phyloP scores from a whole-genome alignment of 2,797 vertebrate species.

The Malacoctenus gilli region DNA sequence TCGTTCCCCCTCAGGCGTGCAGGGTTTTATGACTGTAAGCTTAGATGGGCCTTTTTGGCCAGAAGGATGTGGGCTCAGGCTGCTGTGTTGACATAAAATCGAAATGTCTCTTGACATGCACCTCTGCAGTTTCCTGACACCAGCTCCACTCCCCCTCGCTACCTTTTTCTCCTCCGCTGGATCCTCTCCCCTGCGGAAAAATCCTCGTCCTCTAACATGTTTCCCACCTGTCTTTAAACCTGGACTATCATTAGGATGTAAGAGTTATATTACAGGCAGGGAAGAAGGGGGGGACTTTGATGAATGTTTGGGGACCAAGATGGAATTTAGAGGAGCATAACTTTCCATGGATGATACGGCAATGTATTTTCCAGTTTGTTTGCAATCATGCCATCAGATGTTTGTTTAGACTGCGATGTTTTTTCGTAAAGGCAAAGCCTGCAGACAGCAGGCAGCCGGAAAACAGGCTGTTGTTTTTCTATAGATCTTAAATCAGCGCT shows the following conservation, averaged over 20 bases:
- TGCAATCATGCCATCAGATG: conserved; percentile 9
- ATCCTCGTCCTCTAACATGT: not conserved
- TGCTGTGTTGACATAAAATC: not conserved
- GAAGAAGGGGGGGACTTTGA: conserved; percentile 6
- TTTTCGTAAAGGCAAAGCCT: conserved; percentile 1
- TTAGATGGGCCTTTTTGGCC: not conserved
- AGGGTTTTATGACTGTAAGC: not conserved
- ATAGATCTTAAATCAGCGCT: not conserved
- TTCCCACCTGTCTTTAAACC: conserved; percentile 31
- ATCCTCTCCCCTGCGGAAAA: conserved; percentile 6
- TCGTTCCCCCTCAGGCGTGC: no score
- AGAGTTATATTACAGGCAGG: conserved; percentile 22
- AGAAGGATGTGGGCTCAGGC: not conserved
- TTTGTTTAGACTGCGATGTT: conserved; percentile 11
- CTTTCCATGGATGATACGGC: conserved; percentile 15
- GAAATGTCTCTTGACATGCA: conserved; percentile 1
- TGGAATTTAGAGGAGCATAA: conserved; percentile 11
- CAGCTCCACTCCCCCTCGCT: not conserved
- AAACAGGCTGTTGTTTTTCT: not conserved
- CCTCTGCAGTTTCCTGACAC: not conserved
- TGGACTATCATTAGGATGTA: conserved; percentile 14
- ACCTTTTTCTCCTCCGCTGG: not conserved
- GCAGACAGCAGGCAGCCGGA: not conserved
- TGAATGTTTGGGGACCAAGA: conserved; percentile 18
- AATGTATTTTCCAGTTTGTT: conserved; percentile 18